Percentiles rank a stretch among this genome's conserved stretches.
Conservation (phyloP, 2,888 invertebrate genomes). For the Rutpela maculata region DNA sequence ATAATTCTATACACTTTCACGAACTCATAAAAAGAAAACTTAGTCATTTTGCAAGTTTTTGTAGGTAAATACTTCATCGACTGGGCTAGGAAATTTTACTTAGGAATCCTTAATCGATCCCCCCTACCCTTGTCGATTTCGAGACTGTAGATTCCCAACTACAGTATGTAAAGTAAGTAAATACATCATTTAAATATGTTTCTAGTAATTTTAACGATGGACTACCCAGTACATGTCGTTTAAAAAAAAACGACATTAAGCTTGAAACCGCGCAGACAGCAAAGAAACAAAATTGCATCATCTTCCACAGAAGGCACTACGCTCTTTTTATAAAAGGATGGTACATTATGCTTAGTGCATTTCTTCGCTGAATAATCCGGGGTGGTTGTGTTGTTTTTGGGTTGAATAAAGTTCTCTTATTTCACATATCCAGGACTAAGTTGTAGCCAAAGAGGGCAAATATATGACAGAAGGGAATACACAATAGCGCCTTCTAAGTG, state of each 20-base stretch:
- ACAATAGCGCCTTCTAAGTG: neutral
- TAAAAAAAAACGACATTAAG: neutral
- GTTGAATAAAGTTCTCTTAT: neutral
- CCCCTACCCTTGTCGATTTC: too few species aligned
- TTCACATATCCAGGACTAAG: neutral
- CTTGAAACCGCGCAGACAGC: neutral
- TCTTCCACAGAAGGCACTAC: neutral
- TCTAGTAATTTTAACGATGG: too few species aligned
- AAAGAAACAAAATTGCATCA: slow-evolving; percentile 7
- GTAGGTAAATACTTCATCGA: too few species aligned
- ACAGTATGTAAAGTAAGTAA: too few species aligned
- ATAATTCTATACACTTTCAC: too few species aligned
- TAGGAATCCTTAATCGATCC: too few species aligned
- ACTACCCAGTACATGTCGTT: neutral
- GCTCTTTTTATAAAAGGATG: neutral
- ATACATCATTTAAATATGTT: too few species aligned
- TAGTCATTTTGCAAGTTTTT: too few species aligned
- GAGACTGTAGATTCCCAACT: too few species aligned
- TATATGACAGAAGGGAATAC: neutral
- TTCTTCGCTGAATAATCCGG: neutral
- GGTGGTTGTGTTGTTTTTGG: neutral
- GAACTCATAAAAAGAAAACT: too few species aligned
- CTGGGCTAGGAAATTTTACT: too few species aligned
- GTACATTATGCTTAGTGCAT: neutral
- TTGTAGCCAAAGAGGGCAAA: neutral